Conservation (phyloP, 2,113 vertebrate species). For the Sinocyclocheilus grahami region DNA sequence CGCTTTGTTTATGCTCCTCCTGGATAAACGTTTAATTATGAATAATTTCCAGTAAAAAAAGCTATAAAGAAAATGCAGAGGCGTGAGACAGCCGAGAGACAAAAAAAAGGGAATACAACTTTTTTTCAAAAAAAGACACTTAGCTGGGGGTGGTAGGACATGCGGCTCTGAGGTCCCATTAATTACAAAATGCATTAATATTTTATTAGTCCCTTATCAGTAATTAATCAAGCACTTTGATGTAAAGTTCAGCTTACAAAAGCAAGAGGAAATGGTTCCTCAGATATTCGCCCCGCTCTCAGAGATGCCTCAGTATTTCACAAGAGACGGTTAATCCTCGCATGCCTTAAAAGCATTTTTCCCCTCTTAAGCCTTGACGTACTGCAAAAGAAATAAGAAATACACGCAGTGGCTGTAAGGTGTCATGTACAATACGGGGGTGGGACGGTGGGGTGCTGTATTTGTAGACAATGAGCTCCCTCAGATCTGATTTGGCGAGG, state of each 20-base stretch:
- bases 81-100: conserved; percentile 3
- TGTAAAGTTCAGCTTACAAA: conserved; percentile 78
- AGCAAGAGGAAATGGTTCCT: conserved; percentile 61
- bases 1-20: conserved; percentile 68
- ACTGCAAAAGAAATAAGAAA: conserved; percentile 25
- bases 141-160: conserved; percentile 65
- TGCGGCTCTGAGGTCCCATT: conserved; percentile 59
- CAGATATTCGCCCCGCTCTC: conserved; percentile 58
- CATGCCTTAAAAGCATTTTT: conserved; percentile 43
- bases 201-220: conserved; percentile 80
- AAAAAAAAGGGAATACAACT: conserved; percentile 65
- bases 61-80: conserved; percentile 32
- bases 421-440: conserved; percentile 25
- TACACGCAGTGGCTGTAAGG: conserved; percentile 20
- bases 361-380: conserved; percentile 40
- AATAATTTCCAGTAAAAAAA: conserved; percentile 59
- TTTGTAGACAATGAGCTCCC: conserved; percentile 30
- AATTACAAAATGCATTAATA: conserved; percentile 78
- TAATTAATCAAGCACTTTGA: conserved; percentile 80
- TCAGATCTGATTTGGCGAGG: conserved; percentile 77
- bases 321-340: conserved; percentile 51
- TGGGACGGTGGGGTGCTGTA: background rate
- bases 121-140: conserved; percentile 61
- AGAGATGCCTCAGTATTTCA: conserved; percentile 57
- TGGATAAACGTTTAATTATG: conserved; percentile 70